Percentiles rank a stretch among this genome's conserved stretches.
These are phyloP conservation scores for Percopsis transmontana DNA, from an alignment of 2,113 vertebrate species.

Conservation along the genomic window DNA sequence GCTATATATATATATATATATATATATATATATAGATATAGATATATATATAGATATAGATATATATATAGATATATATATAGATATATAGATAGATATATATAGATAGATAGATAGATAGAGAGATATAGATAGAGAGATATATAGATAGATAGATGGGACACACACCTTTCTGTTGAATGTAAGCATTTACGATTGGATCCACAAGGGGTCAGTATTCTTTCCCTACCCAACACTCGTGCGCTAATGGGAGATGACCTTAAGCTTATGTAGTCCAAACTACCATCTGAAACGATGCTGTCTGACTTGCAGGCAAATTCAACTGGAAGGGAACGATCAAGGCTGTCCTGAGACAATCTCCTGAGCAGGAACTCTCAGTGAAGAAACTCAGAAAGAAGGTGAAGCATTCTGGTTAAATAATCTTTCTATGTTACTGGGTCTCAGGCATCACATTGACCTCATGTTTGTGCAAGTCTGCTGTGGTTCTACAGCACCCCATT, in stretches of 20 bases:
- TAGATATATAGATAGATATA: too few species aligned
- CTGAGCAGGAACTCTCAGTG: conserved; percentile 87
- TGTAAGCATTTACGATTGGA: background rate
- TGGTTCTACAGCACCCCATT: background rate
- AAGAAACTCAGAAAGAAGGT: conserved; percentile 97
- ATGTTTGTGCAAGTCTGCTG: background rate
- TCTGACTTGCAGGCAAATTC: conserved; percentile 85
- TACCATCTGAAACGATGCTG: conserved; percentile 13
- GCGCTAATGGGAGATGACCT: background rate
- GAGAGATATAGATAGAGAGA: too few species aligned
- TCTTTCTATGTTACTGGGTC: background rate
- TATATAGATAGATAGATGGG: too few species aligned
- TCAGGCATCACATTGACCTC: background rate
- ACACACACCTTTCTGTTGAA: background rate
- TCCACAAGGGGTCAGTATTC: conserved; percentile 60
- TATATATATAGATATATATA: too few species aligned
- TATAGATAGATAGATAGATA: too few species aligned
- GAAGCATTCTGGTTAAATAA: conserved; percentile 18
- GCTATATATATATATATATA: too few species aligned
- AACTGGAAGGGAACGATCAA: conserved; percentile 97
- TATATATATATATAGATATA: too few species aligned
- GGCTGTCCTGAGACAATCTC: conserved; percentile 83
- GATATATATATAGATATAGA: too few species aligned
- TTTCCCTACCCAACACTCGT: background rate
- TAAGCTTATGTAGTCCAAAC: background rate